Conservation (phyloP, 1,140 invertebrate species). For the Maniola jurtina region DNA sequence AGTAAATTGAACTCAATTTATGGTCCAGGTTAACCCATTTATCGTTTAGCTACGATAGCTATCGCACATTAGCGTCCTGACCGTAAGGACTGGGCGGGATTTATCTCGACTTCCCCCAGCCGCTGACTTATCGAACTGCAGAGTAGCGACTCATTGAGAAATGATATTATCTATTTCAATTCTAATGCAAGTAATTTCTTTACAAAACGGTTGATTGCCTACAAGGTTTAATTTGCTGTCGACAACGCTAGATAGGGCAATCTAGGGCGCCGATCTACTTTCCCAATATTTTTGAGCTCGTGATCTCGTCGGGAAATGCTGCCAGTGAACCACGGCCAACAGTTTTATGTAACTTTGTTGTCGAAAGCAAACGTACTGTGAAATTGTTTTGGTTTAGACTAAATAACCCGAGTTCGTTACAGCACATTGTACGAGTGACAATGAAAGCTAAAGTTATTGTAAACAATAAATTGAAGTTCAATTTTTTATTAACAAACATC, state of each 20-base stretch:
- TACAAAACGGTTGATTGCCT: conserved; percentile 63
- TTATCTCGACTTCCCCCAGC: conserved; percentile 21
- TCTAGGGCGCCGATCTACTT: conserved; percentile 64
- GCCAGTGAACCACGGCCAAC: conserved; percentile 57
- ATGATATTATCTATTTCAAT: conserved; percentile 50
- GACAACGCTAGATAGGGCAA: conserved; percentile 56
- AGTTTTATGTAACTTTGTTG: conserved; percentile 71
- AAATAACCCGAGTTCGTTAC: neutral
- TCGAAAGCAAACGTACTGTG: conserved; percentile 53
- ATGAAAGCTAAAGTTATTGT: neutral
- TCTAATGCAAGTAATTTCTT: conserved; percentile 53
- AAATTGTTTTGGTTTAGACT: conserved; percentile 45
- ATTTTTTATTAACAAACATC: conserved; percentile 48
- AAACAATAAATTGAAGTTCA: conserved; percentile 28
- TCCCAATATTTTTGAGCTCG: conserved; percentile 57
- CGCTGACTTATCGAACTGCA: conserved; percentile 7
- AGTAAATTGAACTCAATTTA: no score
- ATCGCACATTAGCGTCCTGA: conserved; percentile 20
- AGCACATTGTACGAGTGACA: neutral
- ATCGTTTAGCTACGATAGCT: conserved; percentile 5
- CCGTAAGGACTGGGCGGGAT: conserved; percentile 20
- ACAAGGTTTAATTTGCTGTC: conserved; percentile 58
- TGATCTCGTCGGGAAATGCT: conserved; percentile 61
- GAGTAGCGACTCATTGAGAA: conserved; percentile 34
- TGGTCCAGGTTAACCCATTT: conserved; percentile 1